A percentile compares a stretch with the other conserved stretches of the same genome.
These are phyloP conservation scores for Pasiphila rectangulata DNA, from an alignment of 2,888 invertebrate species.

Conservation along the genomic window DNA sequence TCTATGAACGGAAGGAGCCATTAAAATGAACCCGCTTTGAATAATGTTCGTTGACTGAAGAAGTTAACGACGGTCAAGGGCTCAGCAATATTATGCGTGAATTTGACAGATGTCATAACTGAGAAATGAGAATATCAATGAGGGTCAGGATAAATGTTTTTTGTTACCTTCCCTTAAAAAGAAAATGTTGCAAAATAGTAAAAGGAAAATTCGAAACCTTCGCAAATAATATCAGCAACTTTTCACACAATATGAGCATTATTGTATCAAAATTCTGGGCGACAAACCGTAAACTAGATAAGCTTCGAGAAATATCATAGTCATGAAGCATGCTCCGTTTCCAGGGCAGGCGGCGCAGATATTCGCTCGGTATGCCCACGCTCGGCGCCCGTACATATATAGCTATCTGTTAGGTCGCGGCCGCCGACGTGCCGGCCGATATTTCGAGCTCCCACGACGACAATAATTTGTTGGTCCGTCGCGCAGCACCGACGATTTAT, in stretches of 20 bases:
- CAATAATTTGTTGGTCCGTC: conserved; percentile 76
- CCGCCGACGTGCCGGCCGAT: conserved; percentile 58
- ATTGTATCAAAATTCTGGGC: conserved; percentile 26
- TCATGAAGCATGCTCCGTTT: conserved; percentile 26
- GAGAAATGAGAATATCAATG: conserved; percentile 35
- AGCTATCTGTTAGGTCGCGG: conserved; percentile 52
- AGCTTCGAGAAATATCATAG: conserved; percentile 35
- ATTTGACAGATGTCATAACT: conserved; percentile 37
- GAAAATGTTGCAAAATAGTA: conserved; percentile 1
- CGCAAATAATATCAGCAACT: conserved; percentile 16
- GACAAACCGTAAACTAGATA: conserved; percentile 29
- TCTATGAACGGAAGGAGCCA: conserved; percentile 34
- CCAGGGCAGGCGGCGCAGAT: conserved; percentile 28
- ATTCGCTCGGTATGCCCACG: conserved; percentile 37
- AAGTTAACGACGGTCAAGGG: conserved; percentile 37
- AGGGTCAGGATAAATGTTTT: conserved; percentile 27
- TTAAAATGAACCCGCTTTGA: conserved; percentile 31
- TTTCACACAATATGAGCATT: conserved; percentile 21
- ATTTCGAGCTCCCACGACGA: conserved; percentile 72
- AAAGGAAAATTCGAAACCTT: conserved; percentile 9
- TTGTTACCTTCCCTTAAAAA: conserved; percentile 15
- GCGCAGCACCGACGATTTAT: conserved; percentile 63
- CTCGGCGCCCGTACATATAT: conserved; percentile 48
- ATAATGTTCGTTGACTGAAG: conserved; percentile 30
- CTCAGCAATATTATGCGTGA: conserved; percentile 36